phyloP scores from a whole-genome alignment of 1,140 invertebrate species.

The Aphaenogaster rudis region DNA sequence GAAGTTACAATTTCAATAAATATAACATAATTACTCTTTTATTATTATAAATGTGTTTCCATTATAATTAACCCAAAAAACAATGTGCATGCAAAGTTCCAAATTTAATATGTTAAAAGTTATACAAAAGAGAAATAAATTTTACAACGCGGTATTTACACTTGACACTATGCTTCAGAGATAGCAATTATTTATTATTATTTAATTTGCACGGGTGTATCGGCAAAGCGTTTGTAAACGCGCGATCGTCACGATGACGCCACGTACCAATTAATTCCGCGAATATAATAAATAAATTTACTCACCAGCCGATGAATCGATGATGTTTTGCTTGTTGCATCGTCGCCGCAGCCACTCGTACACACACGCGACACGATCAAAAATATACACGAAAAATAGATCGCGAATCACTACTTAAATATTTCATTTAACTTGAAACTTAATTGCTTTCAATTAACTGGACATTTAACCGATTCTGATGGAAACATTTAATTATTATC shows the following conservation, averaged over 20 bases:
- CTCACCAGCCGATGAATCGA: conserved; percentile 3
- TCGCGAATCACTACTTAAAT: background rate
- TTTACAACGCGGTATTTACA: background rate
- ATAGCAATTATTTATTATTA: conserved; percentile 8
- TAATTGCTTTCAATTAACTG: background rate
- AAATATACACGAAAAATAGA: background rate
- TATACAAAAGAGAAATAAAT: background rate
- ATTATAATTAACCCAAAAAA: background rate
- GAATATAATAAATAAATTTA: conserved; percentile 28
- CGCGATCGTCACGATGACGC: background rate
- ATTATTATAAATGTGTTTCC: background rate
- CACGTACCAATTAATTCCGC: conserved; percentile 27
- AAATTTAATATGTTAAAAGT: conserved; percentile 1
- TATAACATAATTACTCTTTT: background rate
- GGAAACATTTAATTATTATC: background rate
- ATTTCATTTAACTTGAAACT: background rate
- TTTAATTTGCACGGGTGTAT: background rate
- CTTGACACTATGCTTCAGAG: conserved; percentile 2
- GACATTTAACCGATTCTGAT: background rate
- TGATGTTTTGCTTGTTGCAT: background rate
- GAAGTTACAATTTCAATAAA: background rate
- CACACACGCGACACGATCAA: background rate
- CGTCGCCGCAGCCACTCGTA: background rate
- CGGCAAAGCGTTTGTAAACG: conserved; percentile 10
- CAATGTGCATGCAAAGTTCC: background rate